Conservation (phyloP, 92 coral and sea anemone species). For the Phenganax subtilis region DNA sequence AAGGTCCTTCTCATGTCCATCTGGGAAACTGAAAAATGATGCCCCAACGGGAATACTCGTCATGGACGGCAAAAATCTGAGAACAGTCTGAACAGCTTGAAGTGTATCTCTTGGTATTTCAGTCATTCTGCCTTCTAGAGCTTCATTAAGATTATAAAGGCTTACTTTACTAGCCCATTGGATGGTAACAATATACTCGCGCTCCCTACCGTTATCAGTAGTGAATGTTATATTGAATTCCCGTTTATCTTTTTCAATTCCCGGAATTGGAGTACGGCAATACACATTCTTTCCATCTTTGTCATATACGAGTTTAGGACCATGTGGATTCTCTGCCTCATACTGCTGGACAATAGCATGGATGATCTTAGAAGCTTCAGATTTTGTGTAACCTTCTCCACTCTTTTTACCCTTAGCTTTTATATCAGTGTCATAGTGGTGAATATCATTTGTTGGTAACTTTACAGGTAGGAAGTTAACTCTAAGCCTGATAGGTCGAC, state of each 20-base stretch:
- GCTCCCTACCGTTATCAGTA: constrained; percentile 34
- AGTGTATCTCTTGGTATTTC: constrained; percentile 66
- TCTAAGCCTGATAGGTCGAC: constrained; percentile 65
- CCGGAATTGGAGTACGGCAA: constrained; percentile 65
- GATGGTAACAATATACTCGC: constrained; percentile 59
- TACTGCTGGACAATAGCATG: constrained; percentile 71
- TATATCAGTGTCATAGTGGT: constrained; percentile 80
- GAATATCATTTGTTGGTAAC: constrained; percentile 77
- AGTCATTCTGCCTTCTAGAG: constrained; percentile 71
- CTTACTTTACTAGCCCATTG: constrained; percentile 91
- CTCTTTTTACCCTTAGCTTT: constrained; percentile 16
- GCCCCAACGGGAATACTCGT: constrained; percentile 67
- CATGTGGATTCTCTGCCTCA: constrained; percentile 63
- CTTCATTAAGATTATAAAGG: constrained; percentile 71
- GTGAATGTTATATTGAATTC: constrained; percentile 15
- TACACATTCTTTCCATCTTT: constrained; percentile 83
- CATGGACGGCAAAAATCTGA: constrained; percentile 63
- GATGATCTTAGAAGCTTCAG: constrained; percentile 79
- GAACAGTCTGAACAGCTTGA: constrained; percentile 69
- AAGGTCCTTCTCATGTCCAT: constrained; percentile 37
- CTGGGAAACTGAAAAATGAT: constrained; percentile 64
- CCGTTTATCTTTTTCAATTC: constrained; percentile 59
- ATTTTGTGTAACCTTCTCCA: constrained; percentile 55
- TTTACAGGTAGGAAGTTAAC: constrained; percentile 78
- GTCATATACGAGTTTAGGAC: constrained; percentile 89